phyloP scores from a whole-genome alignment of 2,797 vertebrate species.

The Hyperoplus immaculatus region DNA sequence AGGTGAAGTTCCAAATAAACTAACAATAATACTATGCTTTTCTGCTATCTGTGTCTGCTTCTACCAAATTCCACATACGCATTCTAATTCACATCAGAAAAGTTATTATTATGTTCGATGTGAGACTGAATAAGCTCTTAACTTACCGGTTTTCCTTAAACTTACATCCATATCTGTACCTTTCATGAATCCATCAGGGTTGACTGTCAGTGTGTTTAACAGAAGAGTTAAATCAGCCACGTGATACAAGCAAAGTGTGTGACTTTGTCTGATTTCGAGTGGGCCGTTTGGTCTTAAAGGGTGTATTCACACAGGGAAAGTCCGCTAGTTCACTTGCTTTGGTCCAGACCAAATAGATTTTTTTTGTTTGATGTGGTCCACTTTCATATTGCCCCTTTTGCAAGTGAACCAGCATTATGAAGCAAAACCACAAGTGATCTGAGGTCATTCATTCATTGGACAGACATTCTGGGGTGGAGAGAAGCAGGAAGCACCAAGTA shows the following conservation, averaged over 20 bases:
- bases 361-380: no score
- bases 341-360: no score
- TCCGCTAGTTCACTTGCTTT: no score
- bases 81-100: neutral
- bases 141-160: neutral
- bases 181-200: neutral
- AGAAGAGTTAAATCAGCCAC: neutral
- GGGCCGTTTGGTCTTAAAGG: neutral
- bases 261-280: neutral
- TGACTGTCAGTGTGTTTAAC: neutral
- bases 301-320: no score
- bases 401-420: no score
- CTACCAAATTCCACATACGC: neutral
- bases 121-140: neutral
- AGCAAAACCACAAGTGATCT: no score
- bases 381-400: no score
- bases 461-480: no score
- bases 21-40: neutral
- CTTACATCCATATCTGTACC: neutral
- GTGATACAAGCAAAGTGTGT: neutral
- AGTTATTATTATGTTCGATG: neutral
- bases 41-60: neutral
- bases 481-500: no score
- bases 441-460: no score
- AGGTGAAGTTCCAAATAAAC: neutral